Conservation (phyloP, 2,888 invertebrate species). For the Acrobasis consociella region DNA sequence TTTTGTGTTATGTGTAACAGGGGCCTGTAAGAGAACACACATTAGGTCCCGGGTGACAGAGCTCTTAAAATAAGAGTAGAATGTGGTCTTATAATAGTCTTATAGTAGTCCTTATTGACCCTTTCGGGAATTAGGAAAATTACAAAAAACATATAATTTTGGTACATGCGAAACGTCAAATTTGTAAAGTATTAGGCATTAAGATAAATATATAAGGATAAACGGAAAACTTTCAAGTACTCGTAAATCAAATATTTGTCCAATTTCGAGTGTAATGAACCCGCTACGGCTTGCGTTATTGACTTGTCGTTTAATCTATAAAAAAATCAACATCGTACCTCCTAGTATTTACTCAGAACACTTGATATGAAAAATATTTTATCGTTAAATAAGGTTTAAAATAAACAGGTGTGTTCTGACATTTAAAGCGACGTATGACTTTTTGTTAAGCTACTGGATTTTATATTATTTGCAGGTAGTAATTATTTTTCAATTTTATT, state of each 20-base stretch:
- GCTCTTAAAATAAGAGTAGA: no score
- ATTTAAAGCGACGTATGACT: not conserved
- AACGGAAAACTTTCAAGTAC: slow-evolving; percentile 39
- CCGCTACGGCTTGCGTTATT: slow-evolving; percentile 46
- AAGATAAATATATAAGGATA: not conserved
- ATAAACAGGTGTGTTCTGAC: slow-evolving; percentile 65
- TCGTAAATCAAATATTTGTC: slow-evolving; percentile 61
- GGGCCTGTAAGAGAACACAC: no score
- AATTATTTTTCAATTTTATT: slow-evolving; percentile 17
- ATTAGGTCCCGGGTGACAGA: no score
- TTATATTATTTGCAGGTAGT: slow-evolving; percentile 6
- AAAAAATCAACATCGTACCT: slow-evolving; percentile 69
- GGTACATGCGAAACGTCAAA: no score
- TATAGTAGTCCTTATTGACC: no score
- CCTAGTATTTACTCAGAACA: slow-evolving; percentile 65
- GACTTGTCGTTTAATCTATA: slow-evolving; percentile 63
- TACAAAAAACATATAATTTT: no score
- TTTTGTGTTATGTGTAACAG: no score
- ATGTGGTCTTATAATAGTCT: no score
- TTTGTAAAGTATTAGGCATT: no score
- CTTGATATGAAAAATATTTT: slow-evolving; percentile 72
- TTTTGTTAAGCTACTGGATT: not conserved
- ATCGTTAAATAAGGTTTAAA: slow-evolving; percentile 47
- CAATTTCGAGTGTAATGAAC: slow-evolving; percentile 67
- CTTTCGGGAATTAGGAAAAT: no score